A percentile compares a stretch with the other conserved stretches of the same genome.
Conservation (phyloP, 2,888 invertebrate genomes). For the Pollenia angustigena region DNA sequence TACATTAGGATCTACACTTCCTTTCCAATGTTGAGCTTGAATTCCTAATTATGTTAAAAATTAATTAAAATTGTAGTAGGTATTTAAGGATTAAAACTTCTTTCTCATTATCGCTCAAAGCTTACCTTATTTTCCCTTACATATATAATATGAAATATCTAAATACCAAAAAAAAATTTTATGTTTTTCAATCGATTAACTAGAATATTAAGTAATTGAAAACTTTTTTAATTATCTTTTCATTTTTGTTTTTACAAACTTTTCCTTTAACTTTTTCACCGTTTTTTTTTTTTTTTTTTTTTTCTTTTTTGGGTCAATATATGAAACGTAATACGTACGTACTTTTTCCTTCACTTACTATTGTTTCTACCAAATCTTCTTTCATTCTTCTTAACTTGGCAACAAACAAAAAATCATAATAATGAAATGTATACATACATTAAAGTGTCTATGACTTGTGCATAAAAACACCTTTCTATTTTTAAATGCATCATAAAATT, state of each 20-base stretch:
- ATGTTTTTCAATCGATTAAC: neutral
- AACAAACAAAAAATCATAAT: constrained; percentile 42
- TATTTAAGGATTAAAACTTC: no score
- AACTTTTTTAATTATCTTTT: constrained; percentile 33
- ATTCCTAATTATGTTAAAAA: no score
- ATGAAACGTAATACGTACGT: constrained; percentile 57
- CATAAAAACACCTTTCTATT: constrained; percentile 69
- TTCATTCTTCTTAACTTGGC: constrained; percentile 40
- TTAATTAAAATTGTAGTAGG: no score
- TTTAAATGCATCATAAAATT: constrained; percentile 65
- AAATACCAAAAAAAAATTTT: neutral
- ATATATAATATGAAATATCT: neutral
- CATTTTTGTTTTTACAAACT: neutral
- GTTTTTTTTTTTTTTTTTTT: neutral
- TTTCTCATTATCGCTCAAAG: no score
- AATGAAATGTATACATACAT: constrained; percentile 52
- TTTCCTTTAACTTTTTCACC: constrained; percentile 22
- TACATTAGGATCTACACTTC: no score
- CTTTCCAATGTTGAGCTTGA: no score
- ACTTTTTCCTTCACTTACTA: constrained; percentile 23
- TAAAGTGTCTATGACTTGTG: constrained; percentile 62
- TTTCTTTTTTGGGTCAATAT: constrained; percentile 59
- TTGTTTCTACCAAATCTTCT: constrained; percentile 32
- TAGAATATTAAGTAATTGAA: constrained; percentile 18
- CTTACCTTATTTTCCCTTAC: no score